Conservation (phyloP, 2,888 invertebrate genomes). For the Erebia ligea region DNA sequence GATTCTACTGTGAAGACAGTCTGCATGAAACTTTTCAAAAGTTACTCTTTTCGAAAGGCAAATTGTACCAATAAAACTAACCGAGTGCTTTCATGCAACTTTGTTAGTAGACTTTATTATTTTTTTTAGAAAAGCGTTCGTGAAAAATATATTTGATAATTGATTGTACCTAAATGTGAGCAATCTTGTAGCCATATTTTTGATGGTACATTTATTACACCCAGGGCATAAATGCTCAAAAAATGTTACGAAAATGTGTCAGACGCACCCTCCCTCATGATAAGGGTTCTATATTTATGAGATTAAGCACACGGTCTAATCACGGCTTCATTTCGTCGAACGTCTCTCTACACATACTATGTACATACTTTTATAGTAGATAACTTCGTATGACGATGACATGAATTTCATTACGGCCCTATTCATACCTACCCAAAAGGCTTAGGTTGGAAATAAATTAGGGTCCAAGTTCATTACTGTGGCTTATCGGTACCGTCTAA, state of each 20-base stretch:
- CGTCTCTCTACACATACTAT: neutral
- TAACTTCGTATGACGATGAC: constrained; percentile 6
- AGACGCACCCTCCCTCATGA: neutral
- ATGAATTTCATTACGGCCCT: constrained; percentile 14
- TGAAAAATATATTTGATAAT: too few species aligned
- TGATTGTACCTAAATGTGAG: too few species aligned
- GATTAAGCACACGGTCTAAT: constrained; percentile 10
- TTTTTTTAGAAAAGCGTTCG: too few species aligned
- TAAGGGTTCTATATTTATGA: constrained; percentile 15
- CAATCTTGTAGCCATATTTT: too few species aligned
- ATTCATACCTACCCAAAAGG: neutral
- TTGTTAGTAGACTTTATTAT: too few species aligned
- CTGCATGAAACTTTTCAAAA: too few species aligned
- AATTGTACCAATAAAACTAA: too few species aligned
- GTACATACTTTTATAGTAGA: neutral
- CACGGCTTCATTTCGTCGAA: constrained; percentile 16
- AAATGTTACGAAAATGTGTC: neutral
- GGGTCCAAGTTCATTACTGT: constrained; percentile 10
- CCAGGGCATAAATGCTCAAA: neutral
- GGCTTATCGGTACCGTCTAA: constrained; percentile 9
- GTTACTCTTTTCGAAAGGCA: too few species aligned
- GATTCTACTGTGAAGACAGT: too few species aligned
- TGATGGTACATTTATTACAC: too few species aligned
- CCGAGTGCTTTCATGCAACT: too few species aligned
- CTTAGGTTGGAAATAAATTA: constrained; percentile 2